Evolutionary conservation across 1,140 invertebrate species (phyloP), one percentile per base, ranked within the genome.

Genomic region (Neodiprion lecontei): DNA sequence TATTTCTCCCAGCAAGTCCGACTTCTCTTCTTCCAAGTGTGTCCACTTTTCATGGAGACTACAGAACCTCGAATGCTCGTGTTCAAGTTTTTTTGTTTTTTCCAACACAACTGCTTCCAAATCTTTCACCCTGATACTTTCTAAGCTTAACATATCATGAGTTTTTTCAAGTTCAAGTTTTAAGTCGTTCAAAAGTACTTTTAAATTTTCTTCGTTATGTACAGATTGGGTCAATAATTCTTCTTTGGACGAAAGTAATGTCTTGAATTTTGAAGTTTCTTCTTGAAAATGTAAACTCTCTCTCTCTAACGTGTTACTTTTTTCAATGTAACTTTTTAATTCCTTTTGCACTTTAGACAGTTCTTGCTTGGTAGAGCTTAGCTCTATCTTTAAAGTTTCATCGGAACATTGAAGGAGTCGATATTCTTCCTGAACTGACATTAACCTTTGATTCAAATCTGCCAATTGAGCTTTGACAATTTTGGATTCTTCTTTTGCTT

Each of bases 401-500:
- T 66, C 17, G 65, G 11, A 5, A 48, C 12, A 5, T 72, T 75
- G 21, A 76, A 4, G 75, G 81, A 79, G 73, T 88, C 7, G 61
- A 65, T 65, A 65, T 65, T 65, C 12, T 14, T 14, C 61, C 17
- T 65, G 12, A 65, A 65, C 53, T 11, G 53, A 12, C 53, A 14
- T 17, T 61, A 61, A 23, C 40, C 21, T 14, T 69, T 5, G 10
- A 11, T 21, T 23, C 67, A 69, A 23, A 4, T 47, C 67, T 47
- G 11, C 67, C 23, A 69, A 7, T 11, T 47, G 67, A 5, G 12
- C 14, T 69, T 47, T 21, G 40, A 69, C 10, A 12, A 69, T 21
- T 69, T 21, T 21, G 9, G 67, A 21, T 47, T 69, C 87, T 72
- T 84, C 76, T 73, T 81, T 83, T 0, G 84, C 82, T 73, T 89